phyloP scores from a whole-genome alignment of 2,113 vertebrate genomes.

The Sebastes fasciatus region DNA sequence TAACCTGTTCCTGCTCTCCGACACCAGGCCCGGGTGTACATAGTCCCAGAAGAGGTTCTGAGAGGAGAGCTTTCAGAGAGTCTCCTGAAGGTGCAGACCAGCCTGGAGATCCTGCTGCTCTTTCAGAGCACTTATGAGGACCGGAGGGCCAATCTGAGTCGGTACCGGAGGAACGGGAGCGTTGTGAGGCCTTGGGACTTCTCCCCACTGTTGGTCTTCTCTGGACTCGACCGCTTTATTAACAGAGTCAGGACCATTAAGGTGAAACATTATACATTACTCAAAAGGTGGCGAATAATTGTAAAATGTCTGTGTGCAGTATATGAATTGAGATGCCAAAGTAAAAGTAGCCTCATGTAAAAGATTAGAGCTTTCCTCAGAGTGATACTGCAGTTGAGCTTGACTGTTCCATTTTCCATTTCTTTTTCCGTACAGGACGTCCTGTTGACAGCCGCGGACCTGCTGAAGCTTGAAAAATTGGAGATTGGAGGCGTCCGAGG shows the following conservation, averaged over 20 bases:
- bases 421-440: slow-evolving; percentile 80
- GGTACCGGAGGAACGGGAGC: slow-evolving; percentile 82
- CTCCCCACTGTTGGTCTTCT: slow-evolving; percentile 84
- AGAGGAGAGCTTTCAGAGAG: slow-evolving; percentile 89
- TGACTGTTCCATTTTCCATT: background rate
- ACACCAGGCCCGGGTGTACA: slow-evolving; percentile 85
- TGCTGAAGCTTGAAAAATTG: slow-evolving; percentile 90
- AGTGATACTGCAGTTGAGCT: too few relatives aligned
- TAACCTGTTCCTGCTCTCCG: background rate
- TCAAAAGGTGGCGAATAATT: background rate
- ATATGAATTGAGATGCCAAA: background rate
- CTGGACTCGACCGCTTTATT: slow-evolving; percentile 86
- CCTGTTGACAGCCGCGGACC: slow-evolving; percentile 87
- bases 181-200: slow-evolving; percentile 89
- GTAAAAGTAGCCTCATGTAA: background rate
- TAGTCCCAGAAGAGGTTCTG: slow-evolving; percentile 90
- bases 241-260: slow-evolving; percentile 82
- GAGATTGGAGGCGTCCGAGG: slow-evolving; percentile 91
- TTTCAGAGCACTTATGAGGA: slow-evolving; percentile 87
- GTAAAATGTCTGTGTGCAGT: background rate
- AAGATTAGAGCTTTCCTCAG: background rate
- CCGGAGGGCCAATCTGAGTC: slow-evolving; percentile 78
- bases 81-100: slow-evolving; percentile 84
- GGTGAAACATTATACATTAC: slow-evolving; percentile 67
- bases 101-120: slow-evolving; percentile 80